These are phyloP conservation scores for Forbesichthys agassizii DNA, from an alignment of 2,113 vertebrate species.

Conservation along the genomic window DNA sequence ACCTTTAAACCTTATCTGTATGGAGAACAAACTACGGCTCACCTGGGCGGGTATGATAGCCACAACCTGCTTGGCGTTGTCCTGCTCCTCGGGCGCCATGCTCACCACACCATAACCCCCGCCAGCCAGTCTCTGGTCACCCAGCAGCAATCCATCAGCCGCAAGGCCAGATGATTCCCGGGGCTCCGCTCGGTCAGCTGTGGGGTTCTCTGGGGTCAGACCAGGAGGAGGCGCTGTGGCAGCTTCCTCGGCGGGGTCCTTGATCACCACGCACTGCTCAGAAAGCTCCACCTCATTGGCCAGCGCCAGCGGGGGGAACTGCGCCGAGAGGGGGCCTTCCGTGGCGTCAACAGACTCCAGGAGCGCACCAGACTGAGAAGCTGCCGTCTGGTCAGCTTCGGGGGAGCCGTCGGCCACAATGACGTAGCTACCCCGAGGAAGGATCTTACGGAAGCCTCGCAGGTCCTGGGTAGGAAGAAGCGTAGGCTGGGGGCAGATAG, in stretches of 20 bases:
- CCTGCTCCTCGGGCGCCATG: conserved; percentile 79
- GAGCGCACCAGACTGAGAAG: conserved; percentile 76
- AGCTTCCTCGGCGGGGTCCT: conserved; percentile 76
- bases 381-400: conserved; percentile 74
- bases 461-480: conserved; percentile 78
- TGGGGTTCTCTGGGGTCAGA: conserved; percentile 29
- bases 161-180: conserved; percentile 28
- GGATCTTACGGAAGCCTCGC: conserved; percentile 96
- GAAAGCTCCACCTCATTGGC: conserved; percentile 73
- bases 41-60: conserved; percentile 76
- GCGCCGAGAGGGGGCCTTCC: conserved; percentile 59
- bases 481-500: conserved; percentile 45
- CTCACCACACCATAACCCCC: conserved; percentile 72
- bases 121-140: conserved; percentile 63
- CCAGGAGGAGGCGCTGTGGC: conserved; percentile 61
- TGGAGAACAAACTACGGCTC: background rate
- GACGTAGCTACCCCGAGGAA: conserved; percentile 90
- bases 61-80: conserved; percentile 73
- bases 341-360: conserved; percentile 43
- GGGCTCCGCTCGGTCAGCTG: conserved; percentile 39
- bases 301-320: conserved; percentile 64
- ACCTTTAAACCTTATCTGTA: background rate
- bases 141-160: conserved; percentile 75
- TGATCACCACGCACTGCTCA: conserved; percentile 80
- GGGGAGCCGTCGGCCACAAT: conserved; percentile 84